These are phyloP conservation scores for Liposcelis brunnea DNA, from an alignment of 2,888 invertebrate genomes.

Conservation along the genomic window DNA sequence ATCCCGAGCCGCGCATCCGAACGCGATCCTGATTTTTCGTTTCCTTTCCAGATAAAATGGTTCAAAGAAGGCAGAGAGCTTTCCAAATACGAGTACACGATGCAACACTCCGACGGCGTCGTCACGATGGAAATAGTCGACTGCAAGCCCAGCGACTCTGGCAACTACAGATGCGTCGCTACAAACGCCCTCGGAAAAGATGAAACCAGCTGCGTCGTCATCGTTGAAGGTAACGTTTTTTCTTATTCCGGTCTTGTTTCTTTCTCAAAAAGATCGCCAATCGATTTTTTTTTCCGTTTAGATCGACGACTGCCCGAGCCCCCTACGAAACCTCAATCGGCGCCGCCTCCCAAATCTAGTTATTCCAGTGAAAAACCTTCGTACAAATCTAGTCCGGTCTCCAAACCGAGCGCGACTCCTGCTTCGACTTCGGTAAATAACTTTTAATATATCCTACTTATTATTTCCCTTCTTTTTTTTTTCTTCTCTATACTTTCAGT, in stretches of 20 bases:
- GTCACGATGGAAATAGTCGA: slow-evolving; percentile 93
- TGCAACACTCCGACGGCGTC: slow-evolving; percentile 86
- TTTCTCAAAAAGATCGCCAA: not conserved
- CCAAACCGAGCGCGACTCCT: no score
- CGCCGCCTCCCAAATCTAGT: not conserved
- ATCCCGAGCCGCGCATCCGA: no score
- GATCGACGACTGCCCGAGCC: not conserved
- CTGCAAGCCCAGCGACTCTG: slow-evolving; percentile 87
- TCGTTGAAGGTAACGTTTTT: slow-evolving; percentile 65
- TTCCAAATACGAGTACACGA: slow-evolving; percentile 75
- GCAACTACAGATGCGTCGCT: slow-evolving; percentile 88
- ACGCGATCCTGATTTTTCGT: not conserved
- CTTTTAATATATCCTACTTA: no score
- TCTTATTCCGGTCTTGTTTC: not conserved
- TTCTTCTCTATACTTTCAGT: no score
- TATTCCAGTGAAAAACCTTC: slow-evolving; percentile 5
- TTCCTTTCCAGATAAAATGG: slow-evolving; percentile 32
- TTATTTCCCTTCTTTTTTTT: no score
- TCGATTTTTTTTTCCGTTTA: not conserved
- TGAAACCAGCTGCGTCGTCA: slow-evolving; percentile 88
- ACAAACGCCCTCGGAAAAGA: slow-evolving; percentile 87
- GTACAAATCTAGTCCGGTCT: not conserved
- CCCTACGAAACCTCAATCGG: slow-evolving; percentile 2
- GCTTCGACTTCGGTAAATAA: no score
- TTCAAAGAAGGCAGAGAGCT: slow-evolving; percentile 83